Base-by-base conservation (phyloP, 2,888 invertebrate genomes). In the Drosophila anceps region DNA sequence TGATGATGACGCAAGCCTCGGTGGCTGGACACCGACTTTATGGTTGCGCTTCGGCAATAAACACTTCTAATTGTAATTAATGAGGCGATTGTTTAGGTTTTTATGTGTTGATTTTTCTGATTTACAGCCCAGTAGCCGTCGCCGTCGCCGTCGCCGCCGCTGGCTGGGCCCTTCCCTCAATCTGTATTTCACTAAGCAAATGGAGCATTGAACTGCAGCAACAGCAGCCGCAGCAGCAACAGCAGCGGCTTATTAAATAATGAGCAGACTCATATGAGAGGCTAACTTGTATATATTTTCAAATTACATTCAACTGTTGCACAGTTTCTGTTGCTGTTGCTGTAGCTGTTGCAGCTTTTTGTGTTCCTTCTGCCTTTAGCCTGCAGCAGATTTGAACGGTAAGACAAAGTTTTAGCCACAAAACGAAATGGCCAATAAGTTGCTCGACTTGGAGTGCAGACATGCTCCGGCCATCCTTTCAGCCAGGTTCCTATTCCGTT, bases 41-140 rank as follows among this genome's bases (percentile, higher is more conserved):
- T 90, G 74, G 81, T 73, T 81, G 76, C 73, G 79, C 82, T 74
- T 79, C 69, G 57, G 84, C 86, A 85, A 88, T 89, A 89, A 89
- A 89, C 87, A 88, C 87, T 87, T 89, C 90, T 87, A 89, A 90
- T 89, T 80, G 84, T 88, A 90, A 89, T 87, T 89, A 86, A 89
- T 90, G 90, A 90, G 82, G 73, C 88, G 80, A 88, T 90, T 90
- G 89, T 89, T 90, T 83, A 76, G 81, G 75, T 82, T 84, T 81
- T 85, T 86, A 82, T 83, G 77, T 84, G 87, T 81, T 78, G 81
- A 74, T 84, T 80, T 82, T 82, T 73, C 78, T 80, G 78, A 80
- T 76, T 82, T 84, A 74, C 76, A 77, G 76, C 67, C 69, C 72
- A 69, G 53, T 37, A 54, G 59, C 65, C 37, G 27, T 9, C 15